Percentiles rank a stretch among this genome's conserved stretches.
Evolutionary conservation across 1,140 invertebrate genomes (phyloP).

Genomic region (Hormaphis cornu): DNA sequence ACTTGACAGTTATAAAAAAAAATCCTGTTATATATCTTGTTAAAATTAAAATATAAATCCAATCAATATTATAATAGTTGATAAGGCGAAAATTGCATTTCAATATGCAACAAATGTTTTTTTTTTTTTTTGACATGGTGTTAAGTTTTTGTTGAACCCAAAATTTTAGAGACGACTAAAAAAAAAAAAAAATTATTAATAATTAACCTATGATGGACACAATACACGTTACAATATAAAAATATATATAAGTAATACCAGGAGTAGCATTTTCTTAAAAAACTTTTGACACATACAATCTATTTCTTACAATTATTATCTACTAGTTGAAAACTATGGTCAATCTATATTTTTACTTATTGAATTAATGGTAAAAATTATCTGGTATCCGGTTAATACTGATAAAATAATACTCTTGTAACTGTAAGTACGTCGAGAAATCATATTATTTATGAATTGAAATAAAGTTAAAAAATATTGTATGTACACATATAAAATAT

Average conservation of each 20-base stretch:
- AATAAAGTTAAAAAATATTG: slow-evolving; percentile 6
- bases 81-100: background rate
- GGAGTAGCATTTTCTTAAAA: background rate
- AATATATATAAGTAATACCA: background rate
- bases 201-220: background rate
- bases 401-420: slow-evolving; percentile 32
- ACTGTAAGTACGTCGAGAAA: slow-evolving; percentile 22
- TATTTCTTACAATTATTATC: background rate
- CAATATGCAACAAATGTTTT: too few relatives aligned
- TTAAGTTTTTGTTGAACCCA: background rate
- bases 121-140: too few relatives aligned
- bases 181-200: background rate
- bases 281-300: background rate
- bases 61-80: background rate
- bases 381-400: slow-evolving; percentile 27
- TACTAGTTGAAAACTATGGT: background rate
- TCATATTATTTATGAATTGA: background rate
- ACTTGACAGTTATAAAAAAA: background rate
- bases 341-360: background rate
- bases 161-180: background rate
- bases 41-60: background rate
- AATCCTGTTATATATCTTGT: background rate
- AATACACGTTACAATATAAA: background rate
- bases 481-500: slow-evolving; percentile 14
- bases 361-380: slow-evolving; percentile 3